Percentiles rank a stretch among this genome's conserved stretches.
Conservation (phyloP, 2,888 invertebrate species). For the Hartigia nigra region DNA sequence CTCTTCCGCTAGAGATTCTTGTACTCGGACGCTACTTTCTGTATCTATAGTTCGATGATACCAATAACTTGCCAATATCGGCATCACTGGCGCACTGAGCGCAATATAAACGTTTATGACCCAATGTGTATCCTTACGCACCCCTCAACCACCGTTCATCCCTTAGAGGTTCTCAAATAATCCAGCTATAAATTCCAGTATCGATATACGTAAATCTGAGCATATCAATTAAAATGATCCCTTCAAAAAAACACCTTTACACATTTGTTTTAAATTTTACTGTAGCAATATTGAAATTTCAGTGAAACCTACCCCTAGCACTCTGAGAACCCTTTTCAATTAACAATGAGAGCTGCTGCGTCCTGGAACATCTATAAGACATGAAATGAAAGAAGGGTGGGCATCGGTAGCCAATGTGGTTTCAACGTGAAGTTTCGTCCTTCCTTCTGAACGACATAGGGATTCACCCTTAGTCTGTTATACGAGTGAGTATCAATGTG, state of each 20-base stretch:
- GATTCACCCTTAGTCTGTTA: not conserved
- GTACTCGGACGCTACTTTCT: not conserved
- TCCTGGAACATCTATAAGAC: conserved; percentile 41
- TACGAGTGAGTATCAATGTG: not conserved
- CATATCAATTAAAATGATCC: not conserved
- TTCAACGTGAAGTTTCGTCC: conserved; percentile 24
- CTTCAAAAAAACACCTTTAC: not conserved
- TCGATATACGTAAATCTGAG: not conserved
- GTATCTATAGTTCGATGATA: conserved; percentile 30
- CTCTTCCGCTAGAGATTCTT: not conserved
- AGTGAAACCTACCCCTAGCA: not conserved
- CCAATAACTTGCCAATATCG: conserved; percentile 66
- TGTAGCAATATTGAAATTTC: not conserved
- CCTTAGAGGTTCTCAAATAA: conserved; percentile 40
- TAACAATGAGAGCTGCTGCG: conserved; percentile 45
- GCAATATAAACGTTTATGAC: conserved; percentile 66
- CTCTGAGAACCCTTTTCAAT: not conserved
- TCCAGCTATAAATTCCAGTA: not conserved
- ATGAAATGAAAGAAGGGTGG: conserved; percentile 52
- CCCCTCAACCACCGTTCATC: conserved; percentile 38
- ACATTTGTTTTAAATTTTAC: not conserved
- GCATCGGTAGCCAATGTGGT: conserved; percentile 42
- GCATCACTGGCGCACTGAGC: conserved; percentile 59
- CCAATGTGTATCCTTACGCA: conserved; percentile 53
- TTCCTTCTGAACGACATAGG: not conserved